phyloP scores from a whole-genome alignment of 2,888 invertebrate species.

The Andrena haemorrhoa region DNA sequence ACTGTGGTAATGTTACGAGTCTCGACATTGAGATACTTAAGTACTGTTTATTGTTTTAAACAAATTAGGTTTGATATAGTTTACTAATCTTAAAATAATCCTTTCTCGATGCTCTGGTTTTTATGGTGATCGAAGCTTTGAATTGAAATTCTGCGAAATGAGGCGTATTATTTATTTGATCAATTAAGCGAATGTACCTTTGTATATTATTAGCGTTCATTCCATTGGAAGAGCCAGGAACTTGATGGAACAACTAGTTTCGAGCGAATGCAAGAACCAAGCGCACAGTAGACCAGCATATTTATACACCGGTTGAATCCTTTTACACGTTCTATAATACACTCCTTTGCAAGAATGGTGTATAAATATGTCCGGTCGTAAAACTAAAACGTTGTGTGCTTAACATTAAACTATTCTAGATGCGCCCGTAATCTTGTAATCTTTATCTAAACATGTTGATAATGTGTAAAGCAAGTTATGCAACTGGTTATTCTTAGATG shows the following conservation, averaged over 20 bases:
- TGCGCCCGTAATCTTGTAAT: slow-evolving; percentile 67
- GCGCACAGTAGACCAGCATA: slow-evolving; percentile 72
- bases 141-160: slow-evolving; percentile 3
- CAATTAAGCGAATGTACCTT: slow-evolving; percentile 1
- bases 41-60: slow-evolving; percentile 21
- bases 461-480: slow-evolving; percentile 75
- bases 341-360: slow-evolving; percentile 57
- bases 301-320: slow-evolving; percentile 67
- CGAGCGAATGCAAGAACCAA: slow-evolving; percentile 60
- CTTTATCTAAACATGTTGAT: slow-evolving; percentile 68
- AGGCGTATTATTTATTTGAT: slow-evolving; percentile 24
- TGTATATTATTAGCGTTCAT: slow-evolving; percentile 36
- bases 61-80: slow-evolving; percentile 12
- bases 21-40: slow-evolving; percentile 41
- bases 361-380: slow-evolving; percentile 63
- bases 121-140: slow-evolving; percentile 11
- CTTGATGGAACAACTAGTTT: slow-evolving; percentile 63
- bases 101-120: background rate
- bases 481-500: slow-evolving; percentile 72
- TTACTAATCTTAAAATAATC: slow-evolving; percentile 23
- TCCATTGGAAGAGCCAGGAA: slow-evolving; percentile 41
- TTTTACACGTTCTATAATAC: slow-evolving; percentile 69
- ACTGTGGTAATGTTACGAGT: slow-evolving; percentile 22
- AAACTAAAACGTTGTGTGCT: slow-evolving; percentile 68
- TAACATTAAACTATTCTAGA: slow-evolving; percentile 67